Percentiles rank a stretch among this genome's conserved stretches.
Conservation (phyloP, 2,888 invertebrate species). For the Epinotia ramella region DNA sequence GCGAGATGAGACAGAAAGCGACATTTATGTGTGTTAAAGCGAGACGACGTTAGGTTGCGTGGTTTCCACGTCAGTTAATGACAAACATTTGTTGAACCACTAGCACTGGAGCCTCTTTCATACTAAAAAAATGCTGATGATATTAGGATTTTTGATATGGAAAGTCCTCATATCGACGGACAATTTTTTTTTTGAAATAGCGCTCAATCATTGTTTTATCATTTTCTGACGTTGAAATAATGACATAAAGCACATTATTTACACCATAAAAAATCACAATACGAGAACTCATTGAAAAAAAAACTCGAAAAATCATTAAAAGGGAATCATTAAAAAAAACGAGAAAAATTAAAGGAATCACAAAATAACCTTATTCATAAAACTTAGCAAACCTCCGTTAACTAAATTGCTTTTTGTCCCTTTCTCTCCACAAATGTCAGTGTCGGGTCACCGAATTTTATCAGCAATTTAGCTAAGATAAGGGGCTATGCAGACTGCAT, state of each 20-base stretch:
- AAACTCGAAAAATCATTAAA: constrained; percentile 4
- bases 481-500: too few relatives aligned
- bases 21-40: constrained; percentile 84
- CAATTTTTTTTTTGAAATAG: too few relatives aligned
- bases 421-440: too few relatives aligned
- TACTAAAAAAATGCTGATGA: neutral
- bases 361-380: neutral
- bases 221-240: constrained; percentile 42
- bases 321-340: neutral
- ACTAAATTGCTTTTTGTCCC: too few relatives aligned
- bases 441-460: too few relatives aligned
- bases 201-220: neutral
- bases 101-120: too few relatives aligned
- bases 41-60: constrained; percentile 65
- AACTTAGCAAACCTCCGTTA: too few relatives aligned
- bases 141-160: too few relatives aligned
- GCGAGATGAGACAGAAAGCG: constrained; percentile 80
- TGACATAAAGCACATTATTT: constrained; percentile 49
- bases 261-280: constrained; percentile 32
- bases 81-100: neutral
- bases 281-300: constrained; percentile 12
- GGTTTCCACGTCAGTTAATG: constrained; percentile 50
- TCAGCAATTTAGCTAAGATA: too few relatives aligned
- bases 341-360: constrained; percentile 20
- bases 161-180: too few relatives aligned